Evolutionary conservation across 1,140 invertebrate species (phyloP).

Genomic region (Drosophila biarmipes): DNA sequence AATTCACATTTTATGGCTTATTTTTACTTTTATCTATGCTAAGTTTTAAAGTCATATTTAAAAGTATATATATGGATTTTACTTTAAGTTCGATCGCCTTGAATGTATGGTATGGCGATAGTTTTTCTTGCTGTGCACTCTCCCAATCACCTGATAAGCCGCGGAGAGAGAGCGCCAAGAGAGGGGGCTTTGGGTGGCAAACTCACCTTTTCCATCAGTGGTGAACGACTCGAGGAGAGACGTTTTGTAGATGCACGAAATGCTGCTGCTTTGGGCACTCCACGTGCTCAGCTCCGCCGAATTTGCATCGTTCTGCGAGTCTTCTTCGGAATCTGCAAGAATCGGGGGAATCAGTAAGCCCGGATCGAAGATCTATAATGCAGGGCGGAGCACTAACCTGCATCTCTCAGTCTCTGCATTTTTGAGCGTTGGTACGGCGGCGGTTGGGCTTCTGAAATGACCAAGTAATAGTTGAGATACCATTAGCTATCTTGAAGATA

Average conservation of each 20-base stretch:
- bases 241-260: constrained; percentile 66
- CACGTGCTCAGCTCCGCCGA: constrained; percentile 50
- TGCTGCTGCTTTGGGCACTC: constrained; percentile 48
- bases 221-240: constrained; percentile 87
- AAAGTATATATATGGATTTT: no score
- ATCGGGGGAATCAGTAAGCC: background rate
- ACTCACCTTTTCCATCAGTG: constrained; percentile 90
- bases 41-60: no score
- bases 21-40: no score
- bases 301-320: constrained; percentile 67
- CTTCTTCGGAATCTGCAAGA: constrained; percentile 67
- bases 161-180: background rate
- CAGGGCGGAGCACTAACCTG: constrained; percentile 87
- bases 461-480: constrained; percentile 30
- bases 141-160: constrained; percentile 1
- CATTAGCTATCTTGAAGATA: constrained; percentile 14
- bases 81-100: no score
- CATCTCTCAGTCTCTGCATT: constrained; percentile 89
- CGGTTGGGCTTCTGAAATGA: constrained; percentile 89
- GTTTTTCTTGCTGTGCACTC: background rate
- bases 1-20: background rate
- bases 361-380: constrained; percentile 4
- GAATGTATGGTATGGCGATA: no score
- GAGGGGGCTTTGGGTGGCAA: constrained; percentile 14
- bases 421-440: constrained; percentile 89